These are phyloP conservation scores for Argyra leucocephala DNA, from an alignment of 2,888 invertebrate genomes.

Conservation along the genomic window DNA sequence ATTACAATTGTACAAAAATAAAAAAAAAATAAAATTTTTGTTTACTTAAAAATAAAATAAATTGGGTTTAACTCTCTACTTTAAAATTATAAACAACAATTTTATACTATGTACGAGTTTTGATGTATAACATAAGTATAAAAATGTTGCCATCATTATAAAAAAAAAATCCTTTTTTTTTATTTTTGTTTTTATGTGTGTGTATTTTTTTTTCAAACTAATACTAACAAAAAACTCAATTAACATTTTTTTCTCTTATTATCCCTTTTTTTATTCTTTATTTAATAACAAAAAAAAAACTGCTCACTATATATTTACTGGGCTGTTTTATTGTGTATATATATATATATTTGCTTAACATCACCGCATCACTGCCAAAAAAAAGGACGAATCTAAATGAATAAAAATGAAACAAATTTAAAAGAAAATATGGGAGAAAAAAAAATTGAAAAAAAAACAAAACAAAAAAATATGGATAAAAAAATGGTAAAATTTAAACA, in stretches of 20 bases:
- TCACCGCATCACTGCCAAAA: background rate
- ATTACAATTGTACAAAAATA: too few species aligned
- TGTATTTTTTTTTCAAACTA: background rate
- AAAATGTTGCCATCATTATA: too few species aligned
- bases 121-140: too few species aligned
- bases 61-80: background rate
- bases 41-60: too few species aligned
- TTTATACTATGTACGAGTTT: too few species aligned
- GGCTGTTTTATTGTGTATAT: background rate
- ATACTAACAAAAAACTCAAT: conserved; percentile 9
- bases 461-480: background rate
- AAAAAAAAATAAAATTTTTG: too few species aligned
- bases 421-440: background rate
- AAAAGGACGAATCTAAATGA: conserved; percentile 4
- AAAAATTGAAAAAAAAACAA: background rate
- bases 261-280: background rate
- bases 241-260: conserved; percentile 5
- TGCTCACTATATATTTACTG: background rate
- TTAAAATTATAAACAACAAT: background rate
- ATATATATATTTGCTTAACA: background rate
- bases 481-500: background rate
- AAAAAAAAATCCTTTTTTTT: too few species aligned
- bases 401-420: background rate
- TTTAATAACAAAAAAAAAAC: background rate
- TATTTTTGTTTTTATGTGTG: too few species aligned